A percentile compares a stretch with the other conserved stretches of the same genome.
Evolutionary conservation across 2,797 vertebrate species (phyloP).

Genomic region (Eremophila alpestris): DNA sequence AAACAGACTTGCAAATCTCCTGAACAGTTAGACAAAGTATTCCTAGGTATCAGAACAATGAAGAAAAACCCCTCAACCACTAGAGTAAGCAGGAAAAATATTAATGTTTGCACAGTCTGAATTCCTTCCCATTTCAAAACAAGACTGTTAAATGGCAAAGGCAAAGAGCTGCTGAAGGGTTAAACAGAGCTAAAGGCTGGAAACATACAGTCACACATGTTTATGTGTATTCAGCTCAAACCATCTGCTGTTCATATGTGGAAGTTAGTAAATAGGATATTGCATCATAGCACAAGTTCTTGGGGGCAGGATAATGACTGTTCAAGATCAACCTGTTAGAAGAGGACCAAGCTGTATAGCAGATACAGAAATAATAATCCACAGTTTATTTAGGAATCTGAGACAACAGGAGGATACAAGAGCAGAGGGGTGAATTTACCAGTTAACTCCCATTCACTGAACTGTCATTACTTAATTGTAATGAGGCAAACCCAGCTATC

Average conservation of each 20-base stretch:
- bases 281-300: conserved; percentile 26
- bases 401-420: neutral
- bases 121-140: neutral
- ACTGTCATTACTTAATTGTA: neutral
- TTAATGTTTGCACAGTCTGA: neutral
- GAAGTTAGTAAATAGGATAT: conserved; percentile 19
- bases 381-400: neutral
- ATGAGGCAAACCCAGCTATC: neutral
- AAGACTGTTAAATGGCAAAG: conserved; percentile 30
- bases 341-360: neutral
- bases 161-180: neutral
- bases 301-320: neutral
- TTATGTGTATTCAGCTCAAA: conserved; percentile 32
- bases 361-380: neutral
- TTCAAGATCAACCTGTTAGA: neutral
- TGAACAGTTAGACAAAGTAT: neutral
- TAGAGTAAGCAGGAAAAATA: neutral
- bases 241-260: conserved; percentile 53
- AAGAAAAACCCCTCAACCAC: fast-evolving
- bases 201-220: conserved; percentile 1
- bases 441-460: neutral
- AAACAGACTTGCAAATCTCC: neutral
- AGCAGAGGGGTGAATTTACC: neutral
- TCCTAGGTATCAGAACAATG: neutral
- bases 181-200: conserved; percentile 9